Percentiles rank a stretch among this genome's conserved stretches.
phyloP scores from a whole-genome alignment of 2,113 vertebrate genomes.

The Phalacrocorax brasilianus region DNA sequence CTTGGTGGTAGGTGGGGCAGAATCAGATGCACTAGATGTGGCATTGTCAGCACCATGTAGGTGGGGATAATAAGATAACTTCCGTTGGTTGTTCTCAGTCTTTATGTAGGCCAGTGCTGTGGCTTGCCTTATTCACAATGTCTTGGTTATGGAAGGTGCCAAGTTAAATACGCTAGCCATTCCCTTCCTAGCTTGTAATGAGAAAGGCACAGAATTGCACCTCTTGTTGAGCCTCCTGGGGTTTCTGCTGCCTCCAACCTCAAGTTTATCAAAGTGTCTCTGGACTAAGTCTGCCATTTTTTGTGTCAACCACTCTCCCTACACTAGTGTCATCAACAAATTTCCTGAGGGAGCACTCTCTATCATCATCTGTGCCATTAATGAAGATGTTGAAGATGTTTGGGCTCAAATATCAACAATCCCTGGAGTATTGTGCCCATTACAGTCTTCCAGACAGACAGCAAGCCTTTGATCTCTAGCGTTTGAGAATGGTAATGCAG shows the following conservation, averaged over 20 bases:
- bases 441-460: background rate
- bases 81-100: background rate
- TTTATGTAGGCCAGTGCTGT: background rate
- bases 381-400: background rate
- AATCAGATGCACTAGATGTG: background rate
- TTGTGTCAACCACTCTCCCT: background rate
- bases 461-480: background rate
- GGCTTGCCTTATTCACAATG: background rate
- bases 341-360: background rate
- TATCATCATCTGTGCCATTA: background rate
- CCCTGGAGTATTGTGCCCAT: background rate
- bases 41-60: background rate
- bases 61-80: background rate
- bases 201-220: background rate
- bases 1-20: background rate
- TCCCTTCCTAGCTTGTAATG: background rate
- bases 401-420: background rate
- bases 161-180: background rate
- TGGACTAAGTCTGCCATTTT: background rate
- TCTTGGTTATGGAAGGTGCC: background rate
- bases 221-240: background rate
- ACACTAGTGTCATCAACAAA: background rate
- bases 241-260: background rate
- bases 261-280: background rate
- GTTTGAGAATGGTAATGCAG: background rate